phyloP scores from a whole-genome alignment of 2,888 invertebrate genomes.

The Muschampia plurimacula region DNA sequence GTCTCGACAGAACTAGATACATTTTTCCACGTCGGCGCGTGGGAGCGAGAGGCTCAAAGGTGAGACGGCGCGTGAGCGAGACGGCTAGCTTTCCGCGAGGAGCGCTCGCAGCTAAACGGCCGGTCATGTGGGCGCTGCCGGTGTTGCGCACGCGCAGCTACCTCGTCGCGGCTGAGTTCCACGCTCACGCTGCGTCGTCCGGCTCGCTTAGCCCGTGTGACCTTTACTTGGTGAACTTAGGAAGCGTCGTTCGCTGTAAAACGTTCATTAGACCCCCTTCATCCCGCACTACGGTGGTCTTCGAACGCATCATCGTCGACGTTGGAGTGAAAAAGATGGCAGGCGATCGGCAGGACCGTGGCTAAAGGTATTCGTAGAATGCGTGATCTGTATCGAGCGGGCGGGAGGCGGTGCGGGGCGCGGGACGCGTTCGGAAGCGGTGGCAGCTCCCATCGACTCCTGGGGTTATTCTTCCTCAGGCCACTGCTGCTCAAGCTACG shows the following conservation, averaged over 20 bases:
- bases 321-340: slow-evolving; percentile 79
- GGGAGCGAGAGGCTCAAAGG: slow-evolving; percentile 57
- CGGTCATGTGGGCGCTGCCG: slow-evolving; percentile 84
- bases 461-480: slow-evolving; percentile 86
- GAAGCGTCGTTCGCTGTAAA: slow-evolving; percentile 83
- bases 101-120: slow-evolving; percentile 74
- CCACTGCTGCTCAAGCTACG: slow-evolving; percentile 85
- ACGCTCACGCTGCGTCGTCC: slow-evolving; percentile 80
- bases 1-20: slow-evolving; percentile 85
- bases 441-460: slow-evolving; percentile 86
- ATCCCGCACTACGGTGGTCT: slow-evolving; percentile 69
- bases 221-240: slow-evolving; percentile 85
- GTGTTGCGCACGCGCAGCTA: slow-evolving; percentile 84
- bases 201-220: slow-evolving; percentile 81
- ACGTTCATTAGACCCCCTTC: slow-evolving; percentile 80
- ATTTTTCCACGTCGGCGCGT: slow-evolving; percentile 80
- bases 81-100: slow-evolving; percentile 58
- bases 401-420: slow-evolving; percentile 72
- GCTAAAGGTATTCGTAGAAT: slow-evolving; percentile 84
- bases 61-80: slow-evolving; percentile 59
- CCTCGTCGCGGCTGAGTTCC: slow-evolving; percentile 78
- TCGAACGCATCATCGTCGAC: slow-evolving; percentile 67
- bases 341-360: slow-evolving; percentile 74
- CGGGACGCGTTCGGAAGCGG: slow-evolving; percentile 83
- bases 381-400: slow-evolving; percentile 85